Percentiles rank a stretch among this genome's conserved stretches.
Evolutionary conservation across 2,113 vertebrate species (phyloP).

Genomic region (Xerus inauris): DNA sequence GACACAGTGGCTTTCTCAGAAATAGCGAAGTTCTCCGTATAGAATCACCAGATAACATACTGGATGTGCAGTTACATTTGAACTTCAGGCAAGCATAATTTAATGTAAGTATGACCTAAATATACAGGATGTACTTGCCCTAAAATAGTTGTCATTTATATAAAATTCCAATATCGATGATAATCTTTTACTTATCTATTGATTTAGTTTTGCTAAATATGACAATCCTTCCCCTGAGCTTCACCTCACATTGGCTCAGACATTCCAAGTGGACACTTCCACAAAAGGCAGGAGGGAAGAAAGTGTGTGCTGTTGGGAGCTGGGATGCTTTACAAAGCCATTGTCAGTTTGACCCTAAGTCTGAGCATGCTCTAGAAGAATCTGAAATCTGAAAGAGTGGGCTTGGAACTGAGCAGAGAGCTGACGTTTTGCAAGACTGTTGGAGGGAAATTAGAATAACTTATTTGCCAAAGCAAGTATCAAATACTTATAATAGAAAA

Average conservation of each 20-base stretch:
- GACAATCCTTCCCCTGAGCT: neutral
- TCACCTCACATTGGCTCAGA: neutral
- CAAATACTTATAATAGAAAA: neutral
- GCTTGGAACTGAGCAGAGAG: neutral
- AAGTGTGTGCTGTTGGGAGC: neutral
- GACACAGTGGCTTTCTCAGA: neutral
- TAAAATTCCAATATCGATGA: neutral
- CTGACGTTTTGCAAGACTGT: neutral
- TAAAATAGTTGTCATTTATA: neutral
- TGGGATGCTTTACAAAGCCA: neutral
- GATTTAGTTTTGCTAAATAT: neutral
- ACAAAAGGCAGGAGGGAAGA: neutral
- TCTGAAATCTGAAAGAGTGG: neutral
- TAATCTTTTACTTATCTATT: neutral
- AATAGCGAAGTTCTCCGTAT: neutral
- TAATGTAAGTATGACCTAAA: neutral
- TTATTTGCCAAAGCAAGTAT: conserved; percentile 20
- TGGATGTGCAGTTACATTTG: neutral
- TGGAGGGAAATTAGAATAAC: conserved; percentile 16
- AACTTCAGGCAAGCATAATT: conserved; percentile 3
- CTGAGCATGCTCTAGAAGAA: neutral
- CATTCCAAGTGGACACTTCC: neutral
- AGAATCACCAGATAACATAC: neutral
- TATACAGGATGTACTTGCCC: neutral
- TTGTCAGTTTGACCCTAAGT: neutral